Evolutionary conservation across 2,113 vertebrate species (phyloP).

Genomic region (Pelvicachromis taeniatus): DNA sequence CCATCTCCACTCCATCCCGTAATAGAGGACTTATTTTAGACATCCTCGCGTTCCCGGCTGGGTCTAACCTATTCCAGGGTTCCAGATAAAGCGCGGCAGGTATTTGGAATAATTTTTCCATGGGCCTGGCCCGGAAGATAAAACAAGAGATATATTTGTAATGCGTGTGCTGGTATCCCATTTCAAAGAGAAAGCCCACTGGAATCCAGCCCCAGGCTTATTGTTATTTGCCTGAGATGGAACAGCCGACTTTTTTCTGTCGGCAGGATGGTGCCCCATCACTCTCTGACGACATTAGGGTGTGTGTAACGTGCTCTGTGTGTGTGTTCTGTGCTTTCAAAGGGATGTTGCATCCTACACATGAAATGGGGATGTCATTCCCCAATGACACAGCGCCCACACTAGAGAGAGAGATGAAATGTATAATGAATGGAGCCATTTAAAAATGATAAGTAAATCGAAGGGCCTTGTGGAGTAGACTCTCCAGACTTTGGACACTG

Average conservation of each 20-base stretch:
- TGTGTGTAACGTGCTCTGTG: slow-evolving; percentile 4
- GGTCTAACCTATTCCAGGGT: slow-evolving; percentile 73
- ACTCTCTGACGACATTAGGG: slow-evolving; percentile 66
- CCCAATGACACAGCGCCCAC: slow-evolving; percentile 15
- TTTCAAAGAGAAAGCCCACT: slow-evolving; percentile 73
- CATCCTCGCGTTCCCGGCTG: slow-evolving; percentile 71
- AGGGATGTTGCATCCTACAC: slow-evolving; percentile 28
- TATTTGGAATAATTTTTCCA: slow-evolving; percentile 79
- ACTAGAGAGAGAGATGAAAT: neutral
- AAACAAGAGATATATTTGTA: slow-evolving; percentile 77
- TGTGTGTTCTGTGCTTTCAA: slow-evolving; percentile 20
- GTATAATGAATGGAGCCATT: neutral
- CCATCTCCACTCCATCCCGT: slow-evolving; percentile 70
- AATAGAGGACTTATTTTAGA: slow-evolving; percentile 76
- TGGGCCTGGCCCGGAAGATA: slow-evolving; percentile 72
- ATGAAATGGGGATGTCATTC: slow-evolving; percentile 28
- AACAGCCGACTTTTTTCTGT: slow-evolving; percentile 67
- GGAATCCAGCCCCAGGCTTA: slow-evolving; percentile 70
- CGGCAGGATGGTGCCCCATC: slow-evolving; percentile 58
- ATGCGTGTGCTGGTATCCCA: slow-evolving; percentile 68
- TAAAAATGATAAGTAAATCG: neutral
- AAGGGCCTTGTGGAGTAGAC: neutral
- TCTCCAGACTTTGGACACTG: neutral
- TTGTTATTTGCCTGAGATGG: slow-evolving; percentile 74
- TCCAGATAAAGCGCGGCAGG: slow-evolving; percentile 75